These are phyloP conservation scores for Protomyctophum bolini DNA, from an alignment of 2,113 vertebrate species.

Conservation along the genomic window DNA sequence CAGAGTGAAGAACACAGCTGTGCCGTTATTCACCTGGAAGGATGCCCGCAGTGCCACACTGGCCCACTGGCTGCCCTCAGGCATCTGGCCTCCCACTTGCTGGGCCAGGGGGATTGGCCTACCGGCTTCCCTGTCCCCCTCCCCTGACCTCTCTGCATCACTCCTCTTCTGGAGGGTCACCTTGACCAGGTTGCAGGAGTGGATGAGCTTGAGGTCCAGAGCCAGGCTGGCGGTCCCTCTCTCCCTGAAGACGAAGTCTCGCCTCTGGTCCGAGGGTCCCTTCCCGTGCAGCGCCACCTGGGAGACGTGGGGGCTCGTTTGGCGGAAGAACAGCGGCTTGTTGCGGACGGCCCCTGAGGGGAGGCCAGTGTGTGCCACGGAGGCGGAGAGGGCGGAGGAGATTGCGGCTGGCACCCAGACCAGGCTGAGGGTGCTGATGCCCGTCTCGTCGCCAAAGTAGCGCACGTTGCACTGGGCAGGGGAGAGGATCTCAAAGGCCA, in stretches of 20 bases:
- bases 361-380: slow-evolving; percentile 77
- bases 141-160: slow-evolving; percentile 18
- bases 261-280: slow-evolving; percentile 71
- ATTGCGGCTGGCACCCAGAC: slow-evolving; percentile 85
- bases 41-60: slow-evolving; percentile 81
- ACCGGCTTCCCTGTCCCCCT: slow-evolving; percentile 44
- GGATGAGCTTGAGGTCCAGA: slow-evolving; percentile 87
- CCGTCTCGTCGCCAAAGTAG: slow-evolving; percentile 85
- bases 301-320: slow-evolving; percentile 68
- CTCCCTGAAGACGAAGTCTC: slow-evolving; percentile 84
- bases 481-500: slow-evolving; percentile 85
- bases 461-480: slow-evolving; percentile 84
- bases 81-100: slow-evolving; percentile 87
- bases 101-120: slow-evolving; percentile 74
- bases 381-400: slow-evolving; percentile 80
- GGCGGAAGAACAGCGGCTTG: slow-evolving; percentile 84
- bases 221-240: slow-evolving; percentile 80
- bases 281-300: slow-evolving; percentile 75
- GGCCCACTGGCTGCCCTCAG: slow-evolving; percentile 85
- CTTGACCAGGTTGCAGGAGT: slow-evolving; percentile 85
- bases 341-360: slow-evolving; percentile 86
- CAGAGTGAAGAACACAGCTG: slow-evolving; percentile 79
- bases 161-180: slow-evolving; percentile 79
- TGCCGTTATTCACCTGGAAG: slow-evolving; percentile 83
- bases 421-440: slow-evolving; percentile 84